Evolutionary conservation across 2,888 invertebrate genomes (phyloP).

Genomic region (Lottia gigantea): DNA sequence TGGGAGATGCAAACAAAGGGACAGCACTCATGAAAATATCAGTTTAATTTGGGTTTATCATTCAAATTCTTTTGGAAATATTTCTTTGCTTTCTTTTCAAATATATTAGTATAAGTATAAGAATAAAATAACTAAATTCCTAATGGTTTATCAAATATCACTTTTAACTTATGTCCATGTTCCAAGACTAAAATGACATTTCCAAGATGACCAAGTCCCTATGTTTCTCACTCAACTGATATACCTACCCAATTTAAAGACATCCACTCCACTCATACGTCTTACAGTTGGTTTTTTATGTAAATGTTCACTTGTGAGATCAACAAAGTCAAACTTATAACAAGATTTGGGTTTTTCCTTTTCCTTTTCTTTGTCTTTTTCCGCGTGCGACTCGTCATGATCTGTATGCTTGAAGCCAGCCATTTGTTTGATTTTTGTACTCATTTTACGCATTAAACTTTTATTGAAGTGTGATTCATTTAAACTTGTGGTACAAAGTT

Average conservation of each 20-base stretch:
- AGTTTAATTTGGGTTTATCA: no score
- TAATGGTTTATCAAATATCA: no score
- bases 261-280: slow-evolving; percentile 42
- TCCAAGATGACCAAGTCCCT: no score
- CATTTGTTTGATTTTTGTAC: slow-evolving; percentile 47
- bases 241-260: slow-evolving; percentile 19
- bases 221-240: neutral
- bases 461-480: slow-evolving; percentile 10
- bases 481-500: neutral
- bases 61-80: no score
- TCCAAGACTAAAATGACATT: no score
- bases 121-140: no score
- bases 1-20: neutral
- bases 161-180: no score
- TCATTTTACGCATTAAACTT: slow-evolving; percentile 49
- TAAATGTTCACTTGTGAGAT: slow-evolving; percentile 46
- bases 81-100: no score
- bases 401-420: slow-evolving; percentile 29
- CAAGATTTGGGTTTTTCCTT: slow-evolving; percentile 25
- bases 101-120: no score
- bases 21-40: neutral
- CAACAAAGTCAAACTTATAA: slow-evolving; percentile 46
- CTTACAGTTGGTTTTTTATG: slow-evolving; percentile 40
- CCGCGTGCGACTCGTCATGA: slow-evolving; percentile 27
- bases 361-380: slow-evolving; percentile 32